phyloP scores from a whole-genome alignment of 2,888 invertebrate species.

The Drosophila yooni region DNA sequence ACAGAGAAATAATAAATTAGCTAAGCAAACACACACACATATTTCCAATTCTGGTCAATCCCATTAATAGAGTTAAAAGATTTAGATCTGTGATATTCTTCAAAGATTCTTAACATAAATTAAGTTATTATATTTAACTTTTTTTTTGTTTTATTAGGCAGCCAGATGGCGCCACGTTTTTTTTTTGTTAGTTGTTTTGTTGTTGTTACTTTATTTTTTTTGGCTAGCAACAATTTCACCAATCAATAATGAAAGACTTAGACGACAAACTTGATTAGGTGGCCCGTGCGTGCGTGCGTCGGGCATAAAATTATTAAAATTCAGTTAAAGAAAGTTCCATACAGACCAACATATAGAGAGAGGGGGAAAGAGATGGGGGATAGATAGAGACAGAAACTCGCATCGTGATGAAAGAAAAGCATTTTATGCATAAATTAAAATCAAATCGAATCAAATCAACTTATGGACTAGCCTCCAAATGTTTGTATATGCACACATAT shows the following conservation, averaged over 20 bases:
- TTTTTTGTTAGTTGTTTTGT: not conserved
- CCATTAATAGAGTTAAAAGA: not conserved
- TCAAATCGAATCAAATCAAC: slow-evolving; percentile 80
- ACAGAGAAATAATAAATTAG: not conserved
- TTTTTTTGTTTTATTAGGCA: not conserved
- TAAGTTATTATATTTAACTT: not conserved
- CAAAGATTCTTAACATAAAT: slow-evolving; percentile 3
- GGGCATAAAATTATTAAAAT: slow-evolving; percentile 81
- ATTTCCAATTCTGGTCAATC: not conserved
- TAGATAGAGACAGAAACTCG: slow-evolving; percentile 41
- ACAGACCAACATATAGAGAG: slow-evolving; percentile 16
- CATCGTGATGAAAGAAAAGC: slow-evolving; percentile 78
- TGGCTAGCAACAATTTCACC: slow-evolving; percentile 70
- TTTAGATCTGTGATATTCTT: not conserved
- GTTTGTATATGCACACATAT: not conserved
- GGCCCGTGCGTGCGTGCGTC: slow-evolving; percentile 72
- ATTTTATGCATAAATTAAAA: slow-evolving; percentile 81
- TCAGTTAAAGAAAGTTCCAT: slow-evolving; percentile 80
- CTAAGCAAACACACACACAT: not conserved
- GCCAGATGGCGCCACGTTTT: slow-evolving; percentile 31
- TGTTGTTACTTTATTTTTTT: slow-evolving; percentile 10
- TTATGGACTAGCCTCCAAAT: slow-evolving; percentile 54
- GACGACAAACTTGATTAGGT: slow-evolving; percentile 81
- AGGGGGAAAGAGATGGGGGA: slow-evolving; percentile 16
- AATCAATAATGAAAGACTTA: slow-evolving; percentile 81